phyloP scores from a whole-genome alignment of 2,113 vertebrate species.

The Percopsis transmontana region DNA sequence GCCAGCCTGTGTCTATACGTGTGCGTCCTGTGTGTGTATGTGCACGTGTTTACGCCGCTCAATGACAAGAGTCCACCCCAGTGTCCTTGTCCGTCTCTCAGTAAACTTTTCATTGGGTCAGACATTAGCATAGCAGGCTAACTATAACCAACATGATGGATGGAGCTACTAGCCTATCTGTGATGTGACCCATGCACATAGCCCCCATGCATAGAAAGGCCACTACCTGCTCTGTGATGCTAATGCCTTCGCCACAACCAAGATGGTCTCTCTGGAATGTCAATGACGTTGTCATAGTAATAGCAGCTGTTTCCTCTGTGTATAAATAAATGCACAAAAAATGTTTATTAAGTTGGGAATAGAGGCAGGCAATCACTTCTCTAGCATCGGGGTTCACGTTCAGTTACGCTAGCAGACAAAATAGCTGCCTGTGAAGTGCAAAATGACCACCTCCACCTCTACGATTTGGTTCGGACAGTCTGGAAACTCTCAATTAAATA shows the following conservation, averaged over 20 bases:
- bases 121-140: conserved; percentile 76
- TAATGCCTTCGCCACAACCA: conserved; percentile 68
- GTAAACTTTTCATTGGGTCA: conserved; percentile 78
- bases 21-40: conserved; percentile 7
- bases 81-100: conserved; percentile 79
- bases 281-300: conserved; percentile 53
- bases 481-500: too few relatives aligned
- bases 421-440: too few relatives aligned
- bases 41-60: conserved; percentile 59
- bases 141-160: conserved; percentile 79
- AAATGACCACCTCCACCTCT: too few relatives aligned
- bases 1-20: not conserved
- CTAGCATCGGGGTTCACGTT: too few relatives aligned
- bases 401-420: too few relatives aligned
- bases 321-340: too few relatives aligned
- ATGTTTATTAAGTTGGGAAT: too few relatives aligned
- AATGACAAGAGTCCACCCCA: conserved; percentile 70
- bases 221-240: conserved; percentile 75
- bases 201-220: conserved; percentile 75
- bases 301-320: too few relatives aligned
- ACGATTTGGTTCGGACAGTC: too few relatives aligned
- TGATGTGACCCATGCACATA: conserved; percentile 75
- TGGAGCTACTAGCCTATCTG: conserved; percentile 75
- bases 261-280: conserved; percentile 63
- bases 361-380: too few relatives aligned